phyloP scores from a whole-genome alignment of 2,797 vertebrate species.

The Bradypodion ventrale region DNA sequence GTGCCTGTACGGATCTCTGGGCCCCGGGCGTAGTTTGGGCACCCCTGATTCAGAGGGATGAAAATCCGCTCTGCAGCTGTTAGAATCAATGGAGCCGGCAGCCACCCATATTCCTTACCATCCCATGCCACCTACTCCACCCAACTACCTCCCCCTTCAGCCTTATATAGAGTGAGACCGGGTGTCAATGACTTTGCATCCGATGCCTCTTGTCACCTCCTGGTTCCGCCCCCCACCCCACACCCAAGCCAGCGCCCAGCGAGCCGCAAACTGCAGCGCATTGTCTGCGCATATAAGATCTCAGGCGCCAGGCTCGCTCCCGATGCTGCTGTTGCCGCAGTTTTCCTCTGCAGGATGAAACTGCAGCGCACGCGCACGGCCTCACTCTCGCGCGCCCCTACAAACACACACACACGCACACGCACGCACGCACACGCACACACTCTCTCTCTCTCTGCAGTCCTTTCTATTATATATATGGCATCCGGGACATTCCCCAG shows the following conservation, averaged over 20 bases:
- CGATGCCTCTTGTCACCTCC: too few species aligned
- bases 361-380: background rate
- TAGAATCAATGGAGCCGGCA: background rate
- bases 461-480: slow-evolving; percentile 1
- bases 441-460: too few species aligned
- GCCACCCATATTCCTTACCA: background rate
- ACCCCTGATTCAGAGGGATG: background rate
- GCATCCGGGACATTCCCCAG: slow-evolving; percentile 12
- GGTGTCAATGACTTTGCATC: background rate
- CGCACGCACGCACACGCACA: background rate
- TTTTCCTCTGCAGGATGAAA: slow-evolving; percentile 30
- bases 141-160: background rate
- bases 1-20: too few species aligned
- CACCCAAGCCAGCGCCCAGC: background rate
- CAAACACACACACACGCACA: background rate
- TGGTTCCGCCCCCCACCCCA: background rate
- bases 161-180: background rate
- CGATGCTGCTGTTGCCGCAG: slow-evolving; percentile 6
- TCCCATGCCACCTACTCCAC: background rate
- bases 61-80: background rate
- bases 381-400: background rate
- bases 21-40: too few species aligned
- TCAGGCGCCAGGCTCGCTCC: background rate
- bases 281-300: too few species aligned
- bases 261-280: background rate